Base-by-base conservation (phyloP, 2,113 vertebrate genomes). In the Gasterosteus aculeatus region DNA sequence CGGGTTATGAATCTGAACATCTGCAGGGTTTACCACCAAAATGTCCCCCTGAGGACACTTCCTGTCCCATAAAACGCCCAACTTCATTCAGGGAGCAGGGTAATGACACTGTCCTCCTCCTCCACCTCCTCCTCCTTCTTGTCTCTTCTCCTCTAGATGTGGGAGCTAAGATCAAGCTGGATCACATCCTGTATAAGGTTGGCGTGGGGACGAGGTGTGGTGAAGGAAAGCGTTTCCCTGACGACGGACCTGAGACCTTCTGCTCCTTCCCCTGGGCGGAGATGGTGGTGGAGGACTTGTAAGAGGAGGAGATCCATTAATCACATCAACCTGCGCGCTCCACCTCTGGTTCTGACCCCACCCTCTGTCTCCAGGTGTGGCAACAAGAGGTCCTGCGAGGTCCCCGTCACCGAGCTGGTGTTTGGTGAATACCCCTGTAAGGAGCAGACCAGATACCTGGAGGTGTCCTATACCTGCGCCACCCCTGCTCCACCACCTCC, bases 271-370 rank as follows among this genome's bases (percentile, higher is more conserved):
- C 91, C 62, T 91, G 85, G 83, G 80, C 89, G 0, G 91, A 92
- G 86, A 88, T 92, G 91, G 89, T 92, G 85, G 88, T 91, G 82
- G 91, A 92, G 76, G 91, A 92, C 19, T 89, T 91, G 91, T 92
- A 75, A 91, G 91, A 16, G 18, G 35, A 38, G 35, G 35, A 38
- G 35, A 6, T 38, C 35, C 35, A 38, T 38, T 38, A 38, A 38
- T 38, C 35, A 33, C 33, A 38, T 38, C 35, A 38, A 7, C 35
- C 35, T 9, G n/a, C n/a, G 22, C 61, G 5, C 42, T 49, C 63
- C 42, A 19, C 0, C 56, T 72, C 14, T 26, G 15, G 6, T 6
- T 54, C 29, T 53, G 35, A 31, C 5, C 10, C 0, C 33, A 26
- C 14, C 16, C 0, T 61, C 10, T 58, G 3, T 38, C 4, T 77